phyloP scores from a whole-genome alignment of 2,797 vertebrate genomes.

The Sebastes dallii region DNA sequence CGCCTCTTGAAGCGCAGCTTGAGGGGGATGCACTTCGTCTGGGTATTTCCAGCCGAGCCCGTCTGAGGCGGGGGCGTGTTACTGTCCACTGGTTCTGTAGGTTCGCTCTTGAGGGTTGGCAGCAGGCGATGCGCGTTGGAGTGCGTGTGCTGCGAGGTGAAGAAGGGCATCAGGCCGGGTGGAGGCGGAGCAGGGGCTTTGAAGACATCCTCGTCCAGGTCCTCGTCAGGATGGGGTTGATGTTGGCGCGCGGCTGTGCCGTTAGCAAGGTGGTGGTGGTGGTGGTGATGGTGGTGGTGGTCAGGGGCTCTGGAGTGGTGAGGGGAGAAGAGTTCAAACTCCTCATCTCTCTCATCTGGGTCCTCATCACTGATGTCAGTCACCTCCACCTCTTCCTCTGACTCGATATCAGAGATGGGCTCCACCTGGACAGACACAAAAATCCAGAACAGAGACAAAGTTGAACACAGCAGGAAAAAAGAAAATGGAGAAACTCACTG shows the following conservation, averaged over 20 bases:
- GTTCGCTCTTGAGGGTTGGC: constrained; percentile 74
- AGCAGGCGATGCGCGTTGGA: constrained; percentile 46
- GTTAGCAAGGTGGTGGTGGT: constrained; percentile 68
- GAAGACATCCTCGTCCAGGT: constrained; percentile 92
- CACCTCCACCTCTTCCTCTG: constrained; percentile 89
- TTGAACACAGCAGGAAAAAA: neutral
- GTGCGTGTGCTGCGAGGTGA: constrained; percentile 61
- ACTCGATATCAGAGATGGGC: constrained; percentile 92
- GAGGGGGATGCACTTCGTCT: constrained; percentile 88
- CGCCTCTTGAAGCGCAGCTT: constrained; percentile 94
- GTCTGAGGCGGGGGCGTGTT: constrained; percentile 59
- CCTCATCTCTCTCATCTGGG: constrained; percentile 87
- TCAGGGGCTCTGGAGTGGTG: constrained; percentile 57
- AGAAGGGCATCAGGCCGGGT: constrained; percentile 75
- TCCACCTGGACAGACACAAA: constrained; percentile 80
- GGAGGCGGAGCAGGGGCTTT: constrained; percentile 87
- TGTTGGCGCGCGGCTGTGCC: constrained; percentile 58
- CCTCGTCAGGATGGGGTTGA: constrained; percentile 76
- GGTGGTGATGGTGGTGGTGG: constrained; percentile 64
- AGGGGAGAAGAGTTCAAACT: constrained; percentile 74
- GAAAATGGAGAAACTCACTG: neutral
- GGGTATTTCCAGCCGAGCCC: constrained; percentile 20
- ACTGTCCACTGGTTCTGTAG: constrained; percentile 58
- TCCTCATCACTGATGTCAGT: constrained; percentile 92
- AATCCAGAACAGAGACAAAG: neutral